phyloP scores from a whole-genome alignment of 2,888 invertebrate genomes.

The Nemotelus pantherinus region DNA sequence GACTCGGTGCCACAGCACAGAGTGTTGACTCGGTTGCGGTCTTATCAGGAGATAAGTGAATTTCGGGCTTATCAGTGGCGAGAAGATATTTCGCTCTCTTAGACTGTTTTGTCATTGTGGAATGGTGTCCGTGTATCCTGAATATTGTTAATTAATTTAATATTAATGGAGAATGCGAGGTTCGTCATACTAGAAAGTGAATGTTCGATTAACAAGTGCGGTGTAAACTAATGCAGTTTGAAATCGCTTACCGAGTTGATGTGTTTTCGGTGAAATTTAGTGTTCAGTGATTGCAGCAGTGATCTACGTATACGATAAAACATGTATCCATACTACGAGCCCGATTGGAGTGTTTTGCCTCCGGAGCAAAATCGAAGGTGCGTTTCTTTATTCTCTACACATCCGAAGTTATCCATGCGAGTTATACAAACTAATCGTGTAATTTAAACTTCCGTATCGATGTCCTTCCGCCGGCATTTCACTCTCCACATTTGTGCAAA shows the following conservation, averaged over 20 bases:
- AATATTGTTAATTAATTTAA: neutral
- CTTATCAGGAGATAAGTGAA: conserved; percentile 40
- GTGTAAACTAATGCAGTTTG: too few species aligned
- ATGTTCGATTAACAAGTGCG: neutral
- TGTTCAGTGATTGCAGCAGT: conserved; percentile 70
- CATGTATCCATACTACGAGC: conserved; percentile 71
- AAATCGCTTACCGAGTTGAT: neutral
- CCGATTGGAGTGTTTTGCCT: conserved; percentile 86
- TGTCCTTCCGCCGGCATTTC: neutral
- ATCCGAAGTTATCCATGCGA: neutral
- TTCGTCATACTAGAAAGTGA: neutral
- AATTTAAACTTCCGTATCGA: neutral
- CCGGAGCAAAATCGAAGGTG: conserved; percentile 88
- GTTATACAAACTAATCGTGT: neutral
- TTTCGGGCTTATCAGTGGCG: conserved; percentile 41
- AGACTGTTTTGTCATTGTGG: conserved; percentile 14
- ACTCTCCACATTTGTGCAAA: conserved; percentile 2
- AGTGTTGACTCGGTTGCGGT: conserved; percentile 26
- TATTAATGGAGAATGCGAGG: too few species aligned
- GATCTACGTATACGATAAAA: conserved; percentile 78
- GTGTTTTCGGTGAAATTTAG: neutral
- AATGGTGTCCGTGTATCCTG: conserved; percentile 7
- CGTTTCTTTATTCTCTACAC: conserved; percentile 52
- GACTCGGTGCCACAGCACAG: conserved; percentile 9
- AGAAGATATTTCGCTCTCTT: conserved; percentile 29